phyloP scores from a whole-genome alignment of 2,113 vertebrate species.

The Mohoua ochrocephala region DNA sequence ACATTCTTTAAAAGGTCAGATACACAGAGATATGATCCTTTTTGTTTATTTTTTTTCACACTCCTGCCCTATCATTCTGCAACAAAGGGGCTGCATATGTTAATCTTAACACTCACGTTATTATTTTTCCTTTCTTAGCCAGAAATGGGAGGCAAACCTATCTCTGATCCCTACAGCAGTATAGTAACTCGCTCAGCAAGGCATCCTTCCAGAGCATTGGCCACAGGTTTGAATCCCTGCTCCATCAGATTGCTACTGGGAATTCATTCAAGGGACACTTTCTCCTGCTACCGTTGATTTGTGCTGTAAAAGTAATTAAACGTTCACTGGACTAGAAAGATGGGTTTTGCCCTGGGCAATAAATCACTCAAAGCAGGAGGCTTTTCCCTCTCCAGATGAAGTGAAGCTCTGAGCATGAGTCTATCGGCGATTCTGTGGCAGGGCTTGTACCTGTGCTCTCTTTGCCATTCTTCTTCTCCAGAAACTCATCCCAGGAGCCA shows the following conservation, averaged over 20 bases:
- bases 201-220: neutral
- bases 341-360: neutral
- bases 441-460: fast-evolving
- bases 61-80: neutral
- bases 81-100: neutral
- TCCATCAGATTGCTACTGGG: neutral
- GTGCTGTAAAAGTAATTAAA: neutral
- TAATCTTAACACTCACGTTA: neutral
- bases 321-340: neutral
- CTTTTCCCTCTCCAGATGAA: neutral
- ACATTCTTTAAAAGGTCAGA: neutral
- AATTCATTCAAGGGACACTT: neutral
- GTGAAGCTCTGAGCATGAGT: neutral
- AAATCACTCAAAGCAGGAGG: neutral
- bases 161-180: neutral
- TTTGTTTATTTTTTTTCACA: neutral
- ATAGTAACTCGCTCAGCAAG: neutral
- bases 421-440: fast-evolving
- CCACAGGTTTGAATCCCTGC: neutral
- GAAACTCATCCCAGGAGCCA: neutral
- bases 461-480: neutral
- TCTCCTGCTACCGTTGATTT: neutral
- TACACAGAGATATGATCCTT: neutral
- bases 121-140: neutral
- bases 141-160: neutral